Base-by-base conservation (phyloP, 2,888 invertebrate species). In the Zaprionus bogoriensis region DNA sequence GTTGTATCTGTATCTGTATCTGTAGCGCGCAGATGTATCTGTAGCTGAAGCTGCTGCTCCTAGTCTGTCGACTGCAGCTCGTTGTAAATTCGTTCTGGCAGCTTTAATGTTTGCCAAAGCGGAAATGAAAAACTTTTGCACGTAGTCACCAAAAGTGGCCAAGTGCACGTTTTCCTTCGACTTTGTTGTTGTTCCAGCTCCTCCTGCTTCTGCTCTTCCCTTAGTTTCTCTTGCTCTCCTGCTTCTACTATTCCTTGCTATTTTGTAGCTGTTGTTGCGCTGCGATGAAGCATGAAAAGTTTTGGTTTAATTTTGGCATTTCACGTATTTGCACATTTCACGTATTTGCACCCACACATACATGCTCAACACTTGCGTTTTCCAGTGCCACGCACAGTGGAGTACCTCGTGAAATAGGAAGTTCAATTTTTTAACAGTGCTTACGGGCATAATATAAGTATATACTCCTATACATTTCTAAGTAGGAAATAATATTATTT, bases 281-380 rank as follows among this genome's bases (percentile, higher is more conserved):
- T 69, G 85, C 87, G 82, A 87, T 83, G 79, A 87, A 84, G 82
- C 82, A 84, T 87, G 87, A 83, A 87, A 87, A 83, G 82, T 83
- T 82, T 84, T 74, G 87, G 82, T 85, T 83, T 87, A 87, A 82
- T 87, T 83, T 87, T 76, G 87, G 87, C 68, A 65, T 65, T 82
- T 66, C 79, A 77, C 79, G 77, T 77, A 77, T 72, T 67, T 72
- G 66, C 69, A 66, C 77, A 44, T 57, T 71, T 57, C 77, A 67
- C 73, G 67, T 73, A 65, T 61, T 71, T 62, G 45, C 61, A 62
- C 61, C 47, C 57, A 57, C 63, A 59, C 67, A 61, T 41, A 60
- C 51, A 68, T 36, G 54, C n/a, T 12, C 52, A 60, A 65, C 81
- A 72, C 80, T 77, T 83, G 70, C 58, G 38, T 46, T 63, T 47